Conservation (phyloP, 2,113 vertebrate species). For the Calyptommatus sinebrachiatus region DNA sequence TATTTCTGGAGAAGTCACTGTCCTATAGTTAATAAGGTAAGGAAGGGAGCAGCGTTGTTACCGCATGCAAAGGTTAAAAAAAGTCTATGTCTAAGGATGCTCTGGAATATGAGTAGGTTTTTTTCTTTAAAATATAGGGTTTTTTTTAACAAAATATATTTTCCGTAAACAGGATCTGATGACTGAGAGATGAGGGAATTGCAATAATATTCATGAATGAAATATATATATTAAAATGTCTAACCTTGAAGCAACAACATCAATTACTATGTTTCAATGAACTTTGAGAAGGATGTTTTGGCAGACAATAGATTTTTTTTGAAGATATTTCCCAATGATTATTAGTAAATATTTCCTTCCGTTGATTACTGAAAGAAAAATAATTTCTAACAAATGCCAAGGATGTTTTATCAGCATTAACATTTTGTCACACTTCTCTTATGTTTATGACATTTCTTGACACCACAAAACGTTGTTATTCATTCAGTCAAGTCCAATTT, state of each 20-base stretch:
- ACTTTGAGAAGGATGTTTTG: not conserved
- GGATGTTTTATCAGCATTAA: not conserved
- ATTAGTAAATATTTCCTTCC: constrained; percentile 51
- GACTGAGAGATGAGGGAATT: not conserved
- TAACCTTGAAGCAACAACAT: no score
- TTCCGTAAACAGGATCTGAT: not conserved
- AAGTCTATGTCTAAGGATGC: no score
- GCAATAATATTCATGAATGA: constrained; percentile 8
- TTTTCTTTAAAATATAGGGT: no score
- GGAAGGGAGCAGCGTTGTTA: not conserved
- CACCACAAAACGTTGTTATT: no score
- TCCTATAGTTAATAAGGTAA: accelerated
- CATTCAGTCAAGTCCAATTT: no score
- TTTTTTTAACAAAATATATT: not conserved
- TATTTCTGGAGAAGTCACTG: not conserved
- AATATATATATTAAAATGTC: not conserved
- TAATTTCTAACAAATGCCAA: constrained; percentile 34
- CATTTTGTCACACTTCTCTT: no score
- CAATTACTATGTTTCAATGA: no score
- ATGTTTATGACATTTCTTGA: no score
- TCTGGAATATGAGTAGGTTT: no score
- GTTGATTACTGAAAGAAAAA: constrained; percentile 50
- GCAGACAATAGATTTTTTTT: no score
- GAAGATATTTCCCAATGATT: constrained; percentile 45
- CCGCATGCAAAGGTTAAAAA: not conserved